Evolutionary conservation across 2,888 invertebrate genomes (phyloP), one percentile per base, ranked within the genome.

Genomic region (Tenthredo amoena): DNA sequence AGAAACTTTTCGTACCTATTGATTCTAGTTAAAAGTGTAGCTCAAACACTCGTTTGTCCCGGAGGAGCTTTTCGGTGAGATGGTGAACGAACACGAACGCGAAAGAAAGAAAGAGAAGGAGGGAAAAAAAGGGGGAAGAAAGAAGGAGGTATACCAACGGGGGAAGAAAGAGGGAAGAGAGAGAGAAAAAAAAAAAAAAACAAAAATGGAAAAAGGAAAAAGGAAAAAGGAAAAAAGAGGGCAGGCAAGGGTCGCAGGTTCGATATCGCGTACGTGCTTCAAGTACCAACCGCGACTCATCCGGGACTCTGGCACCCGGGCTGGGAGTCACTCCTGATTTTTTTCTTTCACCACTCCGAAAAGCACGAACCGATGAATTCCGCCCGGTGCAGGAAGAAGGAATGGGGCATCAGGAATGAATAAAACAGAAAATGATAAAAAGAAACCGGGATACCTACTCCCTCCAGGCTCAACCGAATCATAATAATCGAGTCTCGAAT

Each of bases 21-120:
- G 85, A 85, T 85, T 85, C 77, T 79, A 85, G 79, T 79, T 85
- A 79, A 85, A 77, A 85, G 85, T 85, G 85, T 85, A 85, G 85
- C 76, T 85, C 85, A 85, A 85, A 85, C 85, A 85, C 85, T 85
- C 85, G 85, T 85, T 85, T 85, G 79, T 85, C 85, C 85, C 85
- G 85, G 26, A 77, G 79, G 79, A 62, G 81, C 58, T 81, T 81
- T 81, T 81, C 68, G 47, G 65, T 71, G 83, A 65, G 47, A 50
- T 83, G 68, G 68, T 47, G 83, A 71, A 83, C 68, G 83, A 65
- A 40, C 47, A 43, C 34, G 81, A 62, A 81, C 37, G 21, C 50
- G 81, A 62, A 37, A 9, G 5, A 3, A 40, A 62, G 10, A n/a
- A 21, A 77, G 62, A 18, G 31, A 40, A 43, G 6, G 43, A 21